Base-by-base conservation (phyloP, 2,113 vertebrate species). In the Lathamus discolor region DNA sequence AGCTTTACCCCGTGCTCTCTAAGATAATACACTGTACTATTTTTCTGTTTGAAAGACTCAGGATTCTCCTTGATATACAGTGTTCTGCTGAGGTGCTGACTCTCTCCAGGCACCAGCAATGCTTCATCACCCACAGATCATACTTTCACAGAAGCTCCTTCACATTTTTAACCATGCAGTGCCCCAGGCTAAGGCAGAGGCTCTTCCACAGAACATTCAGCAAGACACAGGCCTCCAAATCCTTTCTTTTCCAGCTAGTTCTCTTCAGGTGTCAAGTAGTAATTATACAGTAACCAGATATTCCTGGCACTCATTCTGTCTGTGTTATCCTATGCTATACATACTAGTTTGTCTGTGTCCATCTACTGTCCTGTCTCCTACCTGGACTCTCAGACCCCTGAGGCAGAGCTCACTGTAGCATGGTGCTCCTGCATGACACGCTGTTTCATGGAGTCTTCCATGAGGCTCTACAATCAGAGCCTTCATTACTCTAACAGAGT, bases 351-450 rank as follows among this genome's bases (percentile, higher is more conserved):
- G 27, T 23, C 46, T 28, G 22, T 7, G 73, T 11, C 43, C 33
- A 68, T 3, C 48, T 29, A 31, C 25, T 48, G 24, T 20, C 33
- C 22, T 57, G 27, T n/a, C 10, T 83, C 31, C 72, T 55, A 59
- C 48, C 35, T 22, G 31, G 73, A 63, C 31, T 48, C 70, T 73
- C 59, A 82, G 55, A 51, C 0, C 1, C 29, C 35, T 24, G 31
- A 18, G 43, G 37, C 61, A 86, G 57, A 88, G 57, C 46, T 64
- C 16, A 4, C 22, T 25, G 44, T 0, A 44, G 44, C 43, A 57
- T 0, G 0, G 17, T 25, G 35, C n/a, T 35, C 37, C 75, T 55
- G 44, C 33, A 25, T 1, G 15, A 23, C 24, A 10, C 2, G 16
- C 68, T 66, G 29, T 23, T 51, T 46, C 39, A 59, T 43, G 33